Percentiles rank a stretch among this genome's conserved stretches.
Evolutionary conservation across 2,888 invertebrate genomes (phyloP).

Genomic region (Cistogaster globosa): DNA sequence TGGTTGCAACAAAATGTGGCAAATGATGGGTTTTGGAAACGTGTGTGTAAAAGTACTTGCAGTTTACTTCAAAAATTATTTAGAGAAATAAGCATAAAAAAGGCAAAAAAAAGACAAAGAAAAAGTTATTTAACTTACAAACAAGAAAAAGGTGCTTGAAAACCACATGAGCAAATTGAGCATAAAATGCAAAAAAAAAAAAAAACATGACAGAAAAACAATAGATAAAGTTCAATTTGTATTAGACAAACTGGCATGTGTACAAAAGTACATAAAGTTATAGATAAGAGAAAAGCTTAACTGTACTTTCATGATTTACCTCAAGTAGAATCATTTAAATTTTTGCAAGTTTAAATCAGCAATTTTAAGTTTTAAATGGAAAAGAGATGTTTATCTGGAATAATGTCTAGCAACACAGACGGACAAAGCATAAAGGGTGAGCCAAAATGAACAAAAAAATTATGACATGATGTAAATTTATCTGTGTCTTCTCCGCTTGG

Average conservation of each 20-base stretch:
- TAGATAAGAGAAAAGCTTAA: slow-evolving; percentile 26
- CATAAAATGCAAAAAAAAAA: background rate
- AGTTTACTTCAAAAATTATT: slow-evolving; percentile 46
- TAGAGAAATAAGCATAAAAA: slow-evolving; percentile 34
- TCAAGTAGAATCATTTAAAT: slow-evolving; percentile 17
- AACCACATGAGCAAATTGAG: slow-evolving; percentile 19
- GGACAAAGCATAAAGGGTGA: background rate
- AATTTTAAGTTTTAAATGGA: slow-evolving; percentile 32
- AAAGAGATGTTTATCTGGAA: slow-evolving; percentile 21
- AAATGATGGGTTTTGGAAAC: slow-evolving; percentile 12
- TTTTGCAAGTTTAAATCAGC: slow-evolving; percentile 22
- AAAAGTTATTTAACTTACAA: slow-evolving; percentile 37
- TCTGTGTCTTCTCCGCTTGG: too few relatives aligned
- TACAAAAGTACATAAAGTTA: slow-evolving; percentile 12
- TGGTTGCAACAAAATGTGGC: slow-evolving; percentile 46
- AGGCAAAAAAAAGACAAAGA: slow-evolving; percentile 13
- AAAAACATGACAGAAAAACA: slow-evolving; percentile 37
- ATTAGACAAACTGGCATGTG: slow-evolving; percentile 44
- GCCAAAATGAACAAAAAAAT: background rate
- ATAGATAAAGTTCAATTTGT: slow-evolving; percentile 70
- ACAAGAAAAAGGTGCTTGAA: slow-evolving; percentile 29
- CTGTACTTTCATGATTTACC: slow-evolving; percentile 4
- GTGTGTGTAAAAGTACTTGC: slow-evolving; percentile 18
- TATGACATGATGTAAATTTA: background rate
- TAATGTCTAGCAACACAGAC: background rate